phyloP scores from a whole-genome alignment of 2,797 vertebrate species.

The Halcyon chelicuti region DNA sequence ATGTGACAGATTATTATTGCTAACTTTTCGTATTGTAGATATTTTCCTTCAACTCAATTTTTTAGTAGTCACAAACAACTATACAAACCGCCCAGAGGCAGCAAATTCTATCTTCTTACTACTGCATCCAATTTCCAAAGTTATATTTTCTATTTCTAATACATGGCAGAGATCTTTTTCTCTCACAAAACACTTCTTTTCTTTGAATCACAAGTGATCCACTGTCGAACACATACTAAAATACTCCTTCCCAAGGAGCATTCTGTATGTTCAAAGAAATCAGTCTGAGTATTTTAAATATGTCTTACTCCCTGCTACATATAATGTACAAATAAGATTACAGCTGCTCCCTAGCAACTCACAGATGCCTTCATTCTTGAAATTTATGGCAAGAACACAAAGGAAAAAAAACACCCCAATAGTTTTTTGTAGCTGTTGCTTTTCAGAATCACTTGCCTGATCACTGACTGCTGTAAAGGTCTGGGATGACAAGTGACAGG shows the following conservation, averaged over 20 bases:
- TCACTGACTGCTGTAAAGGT: background rate
- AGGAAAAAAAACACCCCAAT: background rate
- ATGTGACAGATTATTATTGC: background rate
- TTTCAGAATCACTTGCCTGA: background rate
- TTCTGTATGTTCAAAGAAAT: background rate
- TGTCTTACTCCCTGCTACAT: background rate
- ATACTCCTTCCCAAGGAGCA: background rate
- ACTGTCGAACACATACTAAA: background rate
- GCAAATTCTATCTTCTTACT: background rate
- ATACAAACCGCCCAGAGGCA: background rate
- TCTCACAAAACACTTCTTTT: background rate
- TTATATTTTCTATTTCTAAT: background rate
- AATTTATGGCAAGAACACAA: slow-evolving; percentile 52
- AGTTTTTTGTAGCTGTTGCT: background rate
- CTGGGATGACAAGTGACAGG: background rate
- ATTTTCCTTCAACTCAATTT: background rate
- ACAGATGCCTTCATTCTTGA: slow-evolving; percentile 45
- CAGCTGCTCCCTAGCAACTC: slow-evolving; percentile 43
- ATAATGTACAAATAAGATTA: slow-evolving; percentile 15
- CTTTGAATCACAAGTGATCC: background rate
- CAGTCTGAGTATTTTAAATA: background rate
- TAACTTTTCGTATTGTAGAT: background rate
- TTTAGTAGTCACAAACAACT: background rate
- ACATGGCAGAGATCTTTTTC: background rate
- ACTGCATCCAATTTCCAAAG: background rate